Evolutionary conservation across 2,888 invertebrate genomes (phyloP), one percentile per base, ranked within the genome.

Genomic region (Cataglyphis albicans): DNA sequence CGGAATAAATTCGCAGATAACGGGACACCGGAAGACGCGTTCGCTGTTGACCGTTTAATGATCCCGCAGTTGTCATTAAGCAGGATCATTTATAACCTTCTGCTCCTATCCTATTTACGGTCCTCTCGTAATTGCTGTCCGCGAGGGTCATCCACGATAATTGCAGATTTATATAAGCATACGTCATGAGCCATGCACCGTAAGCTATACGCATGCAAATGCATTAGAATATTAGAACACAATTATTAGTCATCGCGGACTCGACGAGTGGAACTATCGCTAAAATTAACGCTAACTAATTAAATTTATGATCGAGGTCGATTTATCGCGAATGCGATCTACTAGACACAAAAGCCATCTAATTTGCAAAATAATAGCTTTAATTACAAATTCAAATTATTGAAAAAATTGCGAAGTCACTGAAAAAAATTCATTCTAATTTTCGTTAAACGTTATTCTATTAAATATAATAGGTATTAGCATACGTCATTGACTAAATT

Each of bases 41-140:
- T 85, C 55, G 61, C n/a, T 35, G 85, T 87, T 89, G 90, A 86
- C 90, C 90, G 90, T 85, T 90, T 90, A 90, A 90, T 81, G 90
- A 90, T 88, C 78, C 72, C 41, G 83, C 78, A 68, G 83, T 88
- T 87, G 85, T 90, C 88, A 90, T 90, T 90, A 90, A 78, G 84
- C 80, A 52, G 65, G 80, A 90, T 90, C 89, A 87, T 89, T 89
- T 89, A 88, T 89, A 87, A 88, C 74, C 75, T 61, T 38, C 59
- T 61, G 35, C 78, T 52, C 29, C 67, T 65, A 81, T 83, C 82
- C 84, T 86, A 85, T 89, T 89, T 89, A 88, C 83, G 86, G 73
- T 64, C 82, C 84, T 81, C 59, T 35, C 81, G 59, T 74, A 73
- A 83, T 61, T 61, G 38, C 81, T 82, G 76, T 61, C 76, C 88